phyloP scores from a whole-genome alignment of 2,888 invertebrate genomes.

The Drosophila diplacantha region DNA sequence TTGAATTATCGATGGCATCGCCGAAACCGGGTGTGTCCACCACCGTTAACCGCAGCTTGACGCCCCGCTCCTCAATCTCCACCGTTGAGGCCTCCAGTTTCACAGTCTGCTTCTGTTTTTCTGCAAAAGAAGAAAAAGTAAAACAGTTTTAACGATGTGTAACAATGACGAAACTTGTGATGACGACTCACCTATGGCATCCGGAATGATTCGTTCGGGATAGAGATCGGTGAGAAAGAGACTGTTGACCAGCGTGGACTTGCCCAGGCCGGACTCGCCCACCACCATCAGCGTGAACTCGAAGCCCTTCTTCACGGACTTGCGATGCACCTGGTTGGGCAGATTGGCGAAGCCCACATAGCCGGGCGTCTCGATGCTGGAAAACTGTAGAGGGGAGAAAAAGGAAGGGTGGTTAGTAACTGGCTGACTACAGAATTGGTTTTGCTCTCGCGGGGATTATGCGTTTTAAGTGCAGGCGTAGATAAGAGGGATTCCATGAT shows the following conservation, averaged over 20 bases:
- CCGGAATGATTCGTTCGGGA: slow-evolving; percentile 92
- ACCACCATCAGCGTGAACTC: slow-evolving; percentile 99
- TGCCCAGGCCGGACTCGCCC: slow-evolving; percentile 93
- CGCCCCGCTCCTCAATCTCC: slow-evolving; percentile 97
- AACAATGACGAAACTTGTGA: no score
- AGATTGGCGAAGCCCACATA: slow-evolving; percentile 90
- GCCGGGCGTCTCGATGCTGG: slow-evolving; percentile 89
- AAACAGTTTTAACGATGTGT: neutral
- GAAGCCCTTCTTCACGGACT: slow-evolving; percentile 98
- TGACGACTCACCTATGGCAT: slow-evolving; percentile 85
- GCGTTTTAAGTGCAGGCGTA: neutral
- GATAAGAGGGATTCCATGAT: neutral
- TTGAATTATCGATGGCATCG: slow-evolving; percentile 95
- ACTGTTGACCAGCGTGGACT: slow-evolving; percentile 96
- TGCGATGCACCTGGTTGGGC: slow-evolving; percentile 97
- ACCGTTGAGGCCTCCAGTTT: slow-evolving; percentile 97
- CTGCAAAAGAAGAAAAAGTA: slow-evolving; percentile 77
- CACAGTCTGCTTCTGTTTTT: slow-evolving; percentile 94
- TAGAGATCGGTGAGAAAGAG: slow-evolving; percentile 96
- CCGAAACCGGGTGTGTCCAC: slow-evolving; percentile 98
- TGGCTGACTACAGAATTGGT: no score
- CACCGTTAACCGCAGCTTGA: slow-evolving; percentile 93
- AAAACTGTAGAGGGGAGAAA: slow-evolving; percentile 81
- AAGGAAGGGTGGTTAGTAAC: neutral
- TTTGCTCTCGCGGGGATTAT: neutral